phyloP scores from a whole-genome alignment of 2,888 invertebrate genomes.

The Hirtodrosophila histrioides region DNA sequence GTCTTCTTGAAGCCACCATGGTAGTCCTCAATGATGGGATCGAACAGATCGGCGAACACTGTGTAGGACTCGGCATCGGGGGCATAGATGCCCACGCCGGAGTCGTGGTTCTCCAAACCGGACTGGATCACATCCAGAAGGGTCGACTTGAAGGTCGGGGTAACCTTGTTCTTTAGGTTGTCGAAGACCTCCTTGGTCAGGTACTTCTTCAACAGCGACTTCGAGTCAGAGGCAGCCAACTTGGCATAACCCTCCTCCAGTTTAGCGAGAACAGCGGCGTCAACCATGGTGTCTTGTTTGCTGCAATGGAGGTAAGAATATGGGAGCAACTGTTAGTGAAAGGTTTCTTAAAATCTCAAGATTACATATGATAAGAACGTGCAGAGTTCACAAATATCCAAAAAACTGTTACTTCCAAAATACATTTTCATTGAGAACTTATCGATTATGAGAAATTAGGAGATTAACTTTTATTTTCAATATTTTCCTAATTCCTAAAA shows the following conservation, averaged over 20 bases:
- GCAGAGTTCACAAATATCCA: no score
- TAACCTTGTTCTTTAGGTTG: slow-evolving; percentile 95
- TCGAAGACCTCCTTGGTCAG: slow-evolving; percentile 96
- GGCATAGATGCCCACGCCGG: slow-evolving; percentile 98
- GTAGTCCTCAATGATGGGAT: slow-evolving; percentile 99
- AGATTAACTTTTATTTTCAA: no score
- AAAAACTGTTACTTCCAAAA: no score
- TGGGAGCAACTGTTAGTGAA: slow-evolving; percentile 16
- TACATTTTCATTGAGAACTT: no score
- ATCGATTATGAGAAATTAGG: no score
- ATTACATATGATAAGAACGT: no score
- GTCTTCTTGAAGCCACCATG: slow-evolving; percentile 97
- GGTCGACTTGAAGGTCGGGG: slow-evolving; percentile 94
- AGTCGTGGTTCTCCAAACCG: slow-evolving; percentile 98
- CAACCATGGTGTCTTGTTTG: slow-evolving; percentile 93
- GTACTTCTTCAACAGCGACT: slow-evolving; percentile 98
- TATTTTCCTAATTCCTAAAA: no score
- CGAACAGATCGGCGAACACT: slow-evolving; percentile 95
- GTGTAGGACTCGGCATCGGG: slow-evolving; percentile 98
- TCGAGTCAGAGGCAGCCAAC: slow-evolving; percentile 94
- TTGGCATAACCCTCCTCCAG: slow-evolving; percentile 96
- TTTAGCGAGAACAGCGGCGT: slow-evolving; percentile 95
- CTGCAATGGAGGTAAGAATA: slow-evolving; percentile 84
- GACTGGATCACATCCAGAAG: slow-evolving; percentile 97
- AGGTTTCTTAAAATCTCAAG: no score